Evolutionary conservation across 2,888 invertebrate genomes (phyloP), one percentile per base, ranked within the genome.

Genomic region (Desoria tigrina): DNA sequence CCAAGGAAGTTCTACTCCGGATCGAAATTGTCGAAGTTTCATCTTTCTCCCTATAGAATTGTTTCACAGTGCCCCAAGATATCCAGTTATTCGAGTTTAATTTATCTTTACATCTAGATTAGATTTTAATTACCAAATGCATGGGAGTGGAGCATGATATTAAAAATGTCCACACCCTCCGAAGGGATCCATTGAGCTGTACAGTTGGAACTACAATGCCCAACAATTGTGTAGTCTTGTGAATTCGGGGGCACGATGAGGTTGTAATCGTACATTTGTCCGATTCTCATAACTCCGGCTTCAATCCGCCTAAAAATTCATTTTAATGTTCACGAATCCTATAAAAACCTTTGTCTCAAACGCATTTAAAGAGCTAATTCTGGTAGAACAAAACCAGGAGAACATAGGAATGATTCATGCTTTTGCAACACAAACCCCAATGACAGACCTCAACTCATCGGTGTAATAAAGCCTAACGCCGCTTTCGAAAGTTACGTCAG

Each of bases 1-100:
- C 63, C 87, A 86, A 0, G 87, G 86, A 58, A 93, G 79, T 80
- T 93, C 93, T 69, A 86, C 85, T 42, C 87, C 89, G 23, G 86
- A 86, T 57, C 92, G 83, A 59, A 92, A 84, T 78, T 92, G 92
- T 60, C 90, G 86, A 63, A 93, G 80, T 42, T 87, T 86, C 78
- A 92, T 84, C 79, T 88, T 88, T 59, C 86, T 86, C 0, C 92
- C 92, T 2, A 90, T 88, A 63, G 9, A 9, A 53, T 11, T 9
- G 9, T 11, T 39, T 39, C 16, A 11, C 9, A 39, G 16, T 39
- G n/a, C n/a, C 39, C 16, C 16, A 11, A 39, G 39, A 9, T 11
- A 9, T 39, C 9, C 9, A 39, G 9, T 9, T n/a, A 53, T 24
- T 23, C 9, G n/a, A 16, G 7, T 53, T 23, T 21, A 53, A 53